A percentile compares a stretch with the other conserved stretches of the same genome.
phyloP scores from a whole-genome alignment of 2,113 vertebrate species.

The Gymnarchus niloticus region DNA sequence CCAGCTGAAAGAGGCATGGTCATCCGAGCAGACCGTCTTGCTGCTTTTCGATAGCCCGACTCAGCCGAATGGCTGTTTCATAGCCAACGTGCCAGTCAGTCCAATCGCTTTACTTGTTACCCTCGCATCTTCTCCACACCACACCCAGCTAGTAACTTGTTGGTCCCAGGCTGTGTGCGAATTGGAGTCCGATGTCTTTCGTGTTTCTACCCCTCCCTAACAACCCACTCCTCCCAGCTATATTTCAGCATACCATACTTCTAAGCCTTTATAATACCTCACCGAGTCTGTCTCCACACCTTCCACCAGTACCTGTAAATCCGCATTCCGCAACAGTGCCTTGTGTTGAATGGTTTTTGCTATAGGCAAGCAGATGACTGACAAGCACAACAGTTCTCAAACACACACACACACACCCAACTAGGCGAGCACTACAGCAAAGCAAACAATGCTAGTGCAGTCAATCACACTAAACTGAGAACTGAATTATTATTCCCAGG shows the following conservation, averaged over 20 bases:
- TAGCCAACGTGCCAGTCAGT: neutral
- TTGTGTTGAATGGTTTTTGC: neutral
- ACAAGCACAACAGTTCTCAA: constrained; percentile 13
- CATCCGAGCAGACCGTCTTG: neutral
- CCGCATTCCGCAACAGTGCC: constrained; percentile 50
- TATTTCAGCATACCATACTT: constrained; percentile 40
- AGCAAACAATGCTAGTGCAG: neutral
- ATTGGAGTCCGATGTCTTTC: constrained; percentile 54
- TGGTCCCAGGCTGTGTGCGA: constrained; percentile 28
- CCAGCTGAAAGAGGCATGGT: neutral
- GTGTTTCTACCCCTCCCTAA: constrained; percentile 49
- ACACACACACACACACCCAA: neutral
- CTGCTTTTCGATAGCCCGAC: neutral
- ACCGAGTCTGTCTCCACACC: constrained; percentile 13
- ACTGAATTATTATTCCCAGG: neutral
- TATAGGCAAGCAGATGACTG: constrained; percentile 14
- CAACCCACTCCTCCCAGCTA: constrained; percentile 32
- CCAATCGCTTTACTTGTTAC: neutral
- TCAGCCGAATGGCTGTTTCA: neutral
- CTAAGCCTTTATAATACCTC: constrained; percentile 38
- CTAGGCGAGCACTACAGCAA: neutral
- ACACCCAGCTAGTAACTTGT: constrained; percentile 40
- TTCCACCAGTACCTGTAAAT: constrained; percentile 46
- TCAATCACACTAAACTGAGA: neutral
- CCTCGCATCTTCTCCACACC: constrained; percentile 19